Evolutionary conservation across 2,113 vertebrate species (phyloP).

Genomic region (Erpornis zantholeuca): DNA sequence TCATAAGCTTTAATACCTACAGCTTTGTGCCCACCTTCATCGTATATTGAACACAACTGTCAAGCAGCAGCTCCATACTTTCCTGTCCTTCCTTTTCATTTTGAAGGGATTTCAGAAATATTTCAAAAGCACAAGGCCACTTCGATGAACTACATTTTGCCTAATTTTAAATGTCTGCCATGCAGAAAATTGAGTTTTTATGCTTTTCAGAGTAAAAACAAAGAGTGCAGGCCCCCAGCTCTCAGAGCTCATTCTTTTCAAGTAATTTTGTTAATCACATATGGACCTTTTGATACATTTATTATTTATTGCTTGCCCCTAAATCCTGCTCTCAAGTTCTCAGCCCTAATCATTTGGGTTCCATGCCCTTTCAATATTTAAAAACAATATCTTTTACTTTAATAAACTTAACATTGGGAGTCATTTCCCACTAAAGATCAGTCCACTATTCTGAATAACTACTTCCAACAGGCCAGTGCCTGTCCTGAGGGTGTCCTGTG

Average conservation of each 20-base stretch:
- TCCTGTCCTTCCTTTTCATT: background rate
- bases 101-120: constrained; percentile 11
- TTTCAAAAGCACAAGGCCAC: background rate
- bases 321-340: background rate
- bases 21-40: constrained; percentile 49
- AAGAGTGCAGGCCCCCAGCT: background rate
- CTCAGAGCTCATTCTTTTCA: background rate
- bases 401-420: background rate
- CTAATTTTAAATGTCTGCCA: background rate
- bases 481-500: background rate
- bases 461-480: background rate
- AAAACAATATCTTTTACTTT: background rate
- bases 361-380: background rate
- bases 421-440: background rate
- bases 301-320: background rate
- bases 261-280: background rate
- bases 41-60: background rate
- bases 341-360: background rate
- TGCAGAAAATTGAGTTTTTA: constrained; percentile 35
- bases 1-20: constrained; percentile 73
- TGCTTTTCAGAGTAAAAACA: constrained; percentile 18
- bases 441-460: background rate
- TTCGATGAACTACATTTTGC: background rate
- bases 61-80: background rate
- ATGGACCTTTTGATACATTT: background rate